A percentile compares a stretch with the other conserved stretches of the same genome.
phyloP scores from a whole-genome alignment of 2,797 vertebrate genomes.

The Antrozous pallidus region DNA sequence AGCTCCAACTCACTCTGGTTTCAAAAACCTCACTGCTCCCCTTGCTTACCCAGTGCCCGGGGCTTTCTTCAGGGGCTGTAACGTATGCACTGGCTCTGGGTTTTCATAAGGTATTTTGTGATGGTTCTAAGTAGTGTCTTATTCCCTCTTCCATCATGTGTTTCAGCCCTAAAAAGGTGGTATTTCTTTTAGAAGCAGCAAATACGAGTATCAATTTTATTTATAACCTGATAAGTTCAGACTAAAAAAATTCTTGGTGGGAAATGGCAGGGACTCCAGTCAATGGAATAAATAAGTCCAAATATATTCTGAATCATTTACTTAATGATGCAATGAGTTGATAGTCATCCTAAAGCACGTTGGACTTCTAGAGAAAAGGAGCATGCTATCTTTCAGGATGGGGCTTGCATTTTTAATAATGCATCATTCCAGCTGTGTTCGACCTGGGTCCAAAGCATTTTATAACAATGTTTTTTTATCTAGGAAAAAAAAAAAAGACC shows the following conservation, averaged over 20 bases:
- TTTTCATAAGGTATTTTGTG: slow-evolving; percentile 67
- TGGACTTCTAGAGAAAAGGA: neutral
- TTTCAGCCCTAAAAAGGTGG: neutral
- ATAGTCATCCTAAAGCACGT: slow-evolving; percentile 14
- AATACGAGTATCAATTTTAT: neutral
- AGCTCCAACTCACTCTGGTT: slow-evolving; percentile 68
- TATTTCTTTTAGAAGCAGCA: slow-evolving; percentile 34
- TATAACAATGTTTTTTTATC: slow-evolving; percentile 72
- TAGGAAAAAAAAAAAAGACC: slow-evolving; percentile 52
- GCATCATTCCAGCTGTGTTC: slow-evolving; percentile 74
- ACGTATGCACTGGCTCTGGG: slow-evolving; percentile 63
- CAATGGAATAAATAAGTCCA: neutral
- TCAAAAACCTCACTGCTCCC: slow-evolving; percentile 58
- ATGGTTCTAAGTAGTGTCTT: slow-evolving; percentile 58
- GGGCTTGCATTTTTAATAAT: slow-evolving; percentile 37
- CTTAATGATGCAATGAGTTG: neutral
- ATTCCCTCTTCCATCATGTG: neutral
- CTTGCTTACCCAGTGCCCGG: neutral
- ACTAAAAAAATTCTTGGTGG: neutral
- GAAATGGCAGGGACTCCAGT: neutral
- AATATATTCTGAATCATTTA: neutral
- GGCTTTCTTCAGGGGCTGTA: slow-evolving; percentile 52
- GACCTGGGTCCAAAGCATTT: slow-evolving; percentile 71
- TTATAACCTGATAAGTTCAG: neutral
- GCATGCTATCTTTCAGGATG: slow-evolving; percentile 14